phyloP scores from a whole-genome alignment of 2,888 invertebrate genomes.

The Zygothrica quintamaculata region DNA sequence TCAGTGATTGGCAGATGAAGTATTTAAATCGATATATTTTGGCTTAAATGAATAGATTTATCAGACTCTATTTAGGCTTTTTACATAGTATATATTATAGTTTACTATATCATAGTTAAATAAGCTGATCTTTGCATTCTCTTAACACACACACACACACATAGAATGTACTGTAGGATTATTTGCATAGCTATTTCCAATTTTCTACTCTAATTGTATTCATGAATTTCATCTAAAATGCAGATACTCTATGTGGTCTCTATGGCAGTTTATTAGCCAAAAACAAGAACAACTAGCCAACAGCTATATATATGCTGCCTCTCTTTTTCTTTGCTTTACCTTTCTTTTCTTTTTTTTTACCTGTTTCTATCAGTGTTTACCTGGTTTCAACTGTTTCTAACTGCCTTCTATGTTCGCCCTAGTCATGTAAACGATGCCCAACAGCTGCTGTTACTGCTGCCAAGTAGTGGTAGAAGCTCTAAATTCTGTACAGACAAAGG shows the following conservation, averaged over 20 bases:
- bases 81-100: too few species aligned
- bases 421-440: slow-evolving; percentile 49
- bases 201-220: slow-evolving; percentile 47
- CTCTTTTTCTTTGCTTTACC: neutral
- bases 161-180: slow-evolving; percentile 6
- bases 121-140: neutral
- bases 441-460: slow-evolving; percentile 1
- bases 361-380: slow-evolving; percentile 1
- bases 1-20: neutral
- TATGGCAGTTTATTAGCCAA: slow-evolving; percentile 53
- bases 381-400: slow-evolving; percentile 12
- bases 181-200: slow-evolving; percentile 38
- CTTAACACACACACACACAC: neutral
- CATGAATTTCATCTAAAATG: slow-evolving; percentile 63
- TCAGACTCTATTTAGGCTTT: too few species aligned
- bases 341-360: slow-evolving; percentile 2
- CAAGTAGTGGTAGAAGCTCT: neutral
- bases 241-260: slow-evolving; percentile 17
- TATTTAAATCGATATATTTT: neutral
- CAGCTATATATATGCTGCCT: slow-evolving; percentile 15
- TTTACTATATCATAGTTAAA: too few species aligned
- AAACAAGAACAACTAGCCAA: slow-evolving; percentile 37
- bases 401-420: slow-evolving; percentile 4
- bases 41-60: slow-evolving; percentile 14
- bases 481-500: slow-evolving; percentile 4